Percentiles rank a stretch among this genome's conserved stretches.
Conservation (phyloP, 1,140 invertebrate genomes). For the Rhagoletis pomonella region DNA sequence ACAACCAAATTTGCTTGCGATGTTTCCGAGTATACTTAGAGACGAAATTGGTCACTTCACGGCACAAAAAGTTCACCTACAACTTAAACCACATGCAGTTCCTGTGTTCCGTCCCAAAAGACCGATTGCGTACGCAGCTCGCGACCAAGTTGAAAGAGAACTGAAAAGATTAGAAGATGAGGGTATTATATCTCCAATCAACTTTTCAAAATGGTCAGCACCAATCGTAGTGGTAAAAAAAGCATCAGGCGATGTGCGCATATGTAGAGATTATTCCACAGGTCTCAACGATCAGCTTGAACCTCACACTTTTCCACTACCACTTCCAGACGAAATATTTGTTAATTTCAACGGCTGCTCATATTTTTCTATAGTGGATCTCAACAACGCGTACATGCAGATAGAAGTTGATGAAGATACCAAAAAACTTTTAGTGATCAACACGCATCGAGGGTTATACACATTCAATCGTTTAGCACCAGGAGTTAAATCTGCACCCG, state of each 20-base stretch:
- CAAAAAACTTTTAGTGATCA: conserved; percentile 39
- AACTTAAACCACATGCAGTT: no score
- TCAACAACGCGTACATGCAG: conserved; percentile 53
- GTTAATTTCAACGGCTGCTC: not conserved
- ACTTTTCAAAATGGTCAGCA: conserved; percentile 70
- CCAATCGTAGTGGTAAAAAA: conserved; percentile 72
- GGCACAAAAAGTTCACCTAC: no score
- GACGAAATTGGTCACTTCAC: no score
- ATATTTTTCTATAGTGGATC: conserved; percentile 51
- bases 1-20: no score
- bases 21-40: no score
- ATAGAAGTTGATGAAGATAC: conserved; percentile 52
- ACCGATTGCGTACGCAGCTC: no score
- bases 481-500: no score
- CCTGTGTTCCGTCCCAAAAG: no score
- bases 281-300: conserved; percentile 54
- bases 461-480: not conserved
- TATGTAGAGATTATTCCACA: conserved; percentile 63
- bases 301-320: conserved; percentile 54
- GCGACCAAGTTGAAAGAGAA: conserved; percentile 38
- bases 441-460: conserved; percentile 21
- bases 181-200: conserved; percentile 57
- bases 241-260: conserved; percentile 62
- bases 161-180: conserved; percentile 35
- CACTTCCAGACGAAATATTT: conserved; percentile 37